Evolutionary conservation across 2,113 vertebrate species (phyloP), one percentile per base, ranked within the genome.

Genomic region (Carassius carassius): DNA sequence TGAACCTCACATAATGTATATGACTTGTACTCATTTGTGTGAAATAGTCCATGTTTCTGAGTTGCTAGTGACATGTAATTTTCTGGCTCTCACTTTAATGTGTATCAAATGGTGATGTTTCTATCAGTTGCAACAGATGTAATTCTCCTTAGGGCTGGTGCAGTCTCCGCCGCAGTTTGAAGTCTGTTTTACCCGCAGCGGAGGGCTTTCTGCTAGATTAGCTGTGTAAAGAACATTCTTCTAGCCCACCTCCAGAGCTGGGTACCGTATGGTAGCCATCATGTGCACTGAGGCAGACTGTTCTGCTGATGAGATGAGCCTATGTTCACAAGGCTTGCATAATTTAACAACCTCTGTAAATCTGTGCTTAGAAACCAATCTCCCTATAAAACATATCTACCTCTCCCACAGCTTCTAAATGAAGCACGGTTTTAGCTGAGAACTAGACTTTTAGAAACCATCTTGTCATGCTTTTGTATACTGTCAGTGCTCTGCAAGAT

Each of bases 121-220:
- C 74, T n/a, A 70, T 81, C 87, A 69, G 79, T 79, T 80, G 65
- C 82, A 87, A 84, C 69, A 78, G 65, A 70, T 82, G 65, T 44
- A 86, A 60, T 76, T 82, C 56, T 85, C 47, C 82, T 86, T 74
- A 75, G 86, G 60, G 82, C 51, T 78, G 78, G 80, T 85, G 54
- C 35, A 83, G 49, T 70, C 41, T 32, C n/a, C 17, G 1, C 63
- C 16, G 51, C 83, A 87, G 82, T 81, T 73, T 81, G 19, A 81
- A 78, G 29, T 41, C 82, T 88, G 73, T 85, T 89, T 84, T 84
- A 83, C 76, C 70, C 89, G 85, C 23, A 87, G 87, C 3, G 13
- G 2, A 63, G 77, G 58, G 21, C 58, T 49, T 70, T 58, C 21
- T 37, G 60, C 21, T 67, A 10, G 29, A 41, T 69, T 83, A 37